Evolutionary conservation across 2,113 vertebrate genomes (phyloP).

Genomic region (Phaethornis superciliosus): DNA sequence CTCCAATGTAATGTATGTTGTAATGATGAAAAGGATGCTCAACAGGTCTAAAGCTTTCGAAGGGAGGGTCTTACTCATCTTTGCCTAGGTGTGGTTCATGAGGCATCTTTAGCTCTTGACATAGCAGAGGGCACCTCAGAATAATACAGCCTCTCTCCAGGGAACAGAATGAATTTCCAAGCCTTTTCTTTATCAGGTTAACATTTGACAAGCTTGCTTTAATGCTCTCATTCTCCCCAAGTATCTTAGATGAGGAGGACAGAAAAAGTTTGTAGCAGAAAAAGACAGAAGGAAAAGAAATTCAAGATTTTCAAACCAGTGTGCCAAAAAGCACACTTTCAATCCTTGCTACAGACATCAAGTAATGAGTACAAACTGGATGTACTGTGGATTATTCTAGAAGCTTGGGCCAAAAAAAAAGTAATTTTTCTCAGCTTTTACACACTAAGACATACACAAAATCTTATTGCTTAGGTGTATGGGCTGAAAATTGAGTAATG

Average conservation of each 20-base stretch:
- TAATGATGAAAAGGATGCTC: constrained; percentile 24
- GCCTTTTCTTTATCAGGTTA: constrained; percentile 62
- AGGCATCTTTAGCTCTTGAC: constrained; percentile 68
- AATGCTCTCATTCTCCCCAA: constrained; percentile 54
- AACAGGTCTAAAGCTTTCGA: constrained; percentile 14
- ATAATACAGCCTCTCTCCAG: constrained; percentile 66
- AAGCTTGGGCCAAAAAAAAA: constrained; percentile 27
- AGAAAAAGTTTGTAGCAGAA: constrained; percentile 48
- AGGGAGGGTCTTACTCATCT: constrained; percentile 21
- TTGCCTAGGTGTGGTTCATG: not conserved
- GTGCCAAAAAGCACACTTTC: constrained; percentile 9
- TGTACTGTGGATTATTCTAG: constrained; percentile 20
- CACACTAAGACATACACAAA: not conserved
- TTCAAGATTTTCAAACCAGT: constrained; percentile 31
- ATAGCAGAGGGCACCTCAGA: constrained; percentile 57
- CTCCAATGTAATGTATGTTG: not conserved
- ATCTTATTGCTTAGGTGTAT: constrained; percentile 19
- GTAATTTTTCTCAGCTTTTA: not conserved
- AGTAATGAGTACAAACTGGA: constrained; percentile 35
- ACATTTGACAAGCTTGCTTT: constrained; percentile 59
- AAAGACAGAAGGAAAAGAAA: constrained; percentile 38
- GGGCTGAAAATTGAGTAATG: not conserved
- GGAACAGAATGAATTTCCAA: constrained; percentile 66
- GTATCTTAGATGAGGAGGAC: constrained; percentile 37
- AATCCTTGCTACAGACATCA: not conserved